phyloP scores from a whole-genome alignment of 2,888 invertebrate species.

The Euzophera pinguis region DNA sequence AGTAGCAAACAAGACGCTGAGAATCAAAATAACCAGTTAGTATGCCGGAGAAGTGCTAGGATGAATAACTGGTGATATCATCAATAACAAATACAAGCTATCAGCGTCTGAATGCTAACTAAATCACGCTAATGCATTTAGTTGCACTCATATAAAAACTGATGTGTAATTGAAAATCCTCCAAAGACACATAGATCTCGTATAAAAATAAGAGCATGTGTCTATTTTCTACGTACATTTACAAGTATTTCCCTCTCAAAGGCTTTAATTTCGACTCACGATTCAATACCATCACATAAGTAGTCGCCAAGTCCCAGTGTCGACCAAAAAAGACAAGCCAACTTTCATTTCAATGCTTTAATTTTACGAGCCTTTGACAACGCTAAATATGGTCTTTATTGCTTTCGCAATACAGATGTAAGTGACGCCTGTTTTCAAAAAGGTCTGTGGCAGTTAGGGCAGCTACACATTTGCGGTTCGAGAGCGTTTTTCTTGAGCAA shows the following conservation, averaged over 20 bases:
- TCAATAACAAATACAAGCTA: too few species aligned
- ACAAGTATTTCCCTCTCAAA: not conserved
- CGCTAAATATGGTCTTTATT: constrained; percentile 68
- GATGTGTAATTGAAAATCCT: too few species aligned
- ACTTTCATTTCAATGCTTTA: constrained; percentile 66
- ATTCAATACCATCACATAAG: constrained; percentile 6
- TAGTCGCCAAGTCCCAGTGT: constrained; percentile 9
- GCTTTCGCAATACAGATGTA: constrained; percentile 68
- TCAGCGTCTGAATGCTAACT: too few species aligned
- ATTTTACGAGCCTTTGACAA: constrained; percentile 61
- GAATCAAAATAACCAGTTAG: too few species aligned
- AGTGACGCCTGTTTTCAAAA: constrained; percentile 44
- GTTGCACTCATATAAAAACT: too few species aligned
- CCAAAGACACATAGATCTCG: too few species aligned
- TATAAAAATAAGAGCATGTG: too few species aligned
- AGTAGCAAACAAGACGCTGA: too few species aligned
- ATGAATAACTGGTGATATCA: too few species aligned
- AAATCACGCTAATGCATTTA: too few species aligned
- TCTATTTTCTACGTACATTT: too few species aligned
- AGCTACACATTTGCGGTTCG: not conserved
- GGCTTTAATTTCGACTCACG: not conserved
- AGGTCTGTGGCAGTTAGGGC: not conserved
- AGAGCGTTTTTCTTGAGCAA: not conserved
- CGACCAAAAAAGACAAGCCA: constrained; percentile 46
- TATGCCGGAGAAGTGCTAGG: too few species aligned